Base-by-base conservation (phyloP, 2,797 vertebrate species). In the Trichosurus vulpecula region DNA sequence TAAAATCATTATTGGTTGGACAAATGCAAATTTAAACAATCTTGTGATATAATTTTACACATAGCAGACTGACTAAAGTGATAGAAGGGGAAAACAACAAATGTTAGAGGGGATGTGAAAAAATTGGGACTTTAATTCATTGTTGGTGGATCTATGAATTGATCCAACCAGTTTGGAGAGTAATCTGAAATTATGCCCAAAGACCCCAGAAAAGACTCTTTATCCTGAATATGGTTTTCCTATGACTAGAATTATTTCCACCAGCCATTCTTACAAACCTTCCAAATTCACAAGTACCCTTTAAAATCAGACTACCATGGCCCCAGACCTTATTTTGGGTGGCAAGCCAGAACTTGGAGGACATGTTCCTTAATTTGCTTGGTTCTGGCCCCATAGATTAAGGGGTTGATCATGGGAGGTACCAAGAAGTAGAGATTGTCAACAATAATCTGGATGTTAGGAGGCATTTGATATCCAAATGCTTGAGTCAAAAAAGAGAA, bases 391-490 rank as follows among this genome's bases (percentile, higher is more conserved):
- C 93, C 96, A 94, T 97, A 97, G 95, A 97, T 96, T 52, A 97
- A 93, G 16, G 97, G 97, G 14, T 97, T 98, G n/a, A 94, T 81
- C 97, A 98, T 97, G 58, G 97, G 97, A 95, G 97, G 97, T 47
- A 97, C 74, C 16, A 98, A 90, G 47, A 98, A 98, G 53, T 98
- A 98, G 9, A 97, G 96, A 92, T 97, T 98, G 53, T 97, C 97
- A 81, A 93, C 94, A 52, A 97, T 97, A 35, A 97, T 97, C 58
- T 97, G 97, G 30, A 97, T 5, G 92, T 97, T 35, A 22, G 97
- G 52, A 95, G 95, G 87, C 95, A 97, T 93, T 51, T 22, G 12
- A 4, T 66, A 97, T 29, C 97, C 96, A 94, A 97, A 95, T 90
- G 96, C 91, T 92, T 98, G 97, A 29, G 95, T 95, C 87, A 97